phyloP scores from a whole-genome alignment of 2,797 vertebrate genomes.

The Anisognathus igniventris region DNA sequence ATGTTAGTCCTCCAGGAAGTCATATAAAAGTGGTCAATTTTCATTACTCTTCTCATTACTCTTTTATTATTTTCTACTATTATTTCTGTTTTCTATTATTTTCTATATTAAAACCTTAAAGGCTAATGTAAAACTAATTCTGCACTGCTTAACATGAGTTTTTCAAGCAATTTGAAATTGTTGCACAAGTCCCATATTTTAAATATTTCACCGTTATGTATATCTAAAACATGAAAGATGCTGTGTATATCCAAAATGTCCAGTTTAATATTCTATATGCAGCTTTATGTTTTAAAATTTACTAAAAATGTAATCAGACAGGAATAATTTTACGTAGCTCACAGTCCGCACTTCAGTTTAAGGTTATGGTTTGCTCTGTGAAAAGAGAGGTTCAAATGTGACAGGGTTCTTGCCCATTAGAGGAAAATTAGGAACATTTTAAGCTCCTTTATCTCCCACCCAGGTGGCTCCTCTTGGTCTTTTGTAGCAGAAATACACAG shows the following conservation, averaged over 20 bases:
- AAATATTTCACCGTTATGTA: not conserved
- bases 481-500: not conserved
- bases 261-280: not conserved
- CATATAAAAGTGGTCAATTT: constrained; percentile 43
- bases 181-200: not conserved
- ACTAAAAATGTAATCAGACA: not conserved
- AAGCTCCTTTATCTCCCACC: not conserved
- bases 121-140: not conserved
- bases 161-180: not conserved
- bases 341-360: not conserved
- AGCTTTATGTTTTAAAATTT: not conserved
- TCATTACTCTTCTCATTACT: constrained; percentile 4
- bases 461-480: not conserved
- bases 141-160: not conserved
- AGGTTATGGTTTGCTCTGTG: not conserved
- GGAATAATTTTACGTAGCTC: not conserved
- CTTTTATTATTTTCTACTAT: not conserved
- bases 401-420: not conserved
- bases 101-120: not conserved
- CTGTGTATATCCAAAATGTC: not conserved
- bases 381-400: not conserved
- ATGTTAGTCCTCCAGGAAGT: constrained; percentile 54
- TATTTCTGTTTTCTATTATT: not conserved
- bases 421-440: not conserved
- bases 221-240: not conserved